Evolutionary conservation across 1,140 invertebrate species (phyloP).

Genomic region (Heliothis subflexa): DNA sequence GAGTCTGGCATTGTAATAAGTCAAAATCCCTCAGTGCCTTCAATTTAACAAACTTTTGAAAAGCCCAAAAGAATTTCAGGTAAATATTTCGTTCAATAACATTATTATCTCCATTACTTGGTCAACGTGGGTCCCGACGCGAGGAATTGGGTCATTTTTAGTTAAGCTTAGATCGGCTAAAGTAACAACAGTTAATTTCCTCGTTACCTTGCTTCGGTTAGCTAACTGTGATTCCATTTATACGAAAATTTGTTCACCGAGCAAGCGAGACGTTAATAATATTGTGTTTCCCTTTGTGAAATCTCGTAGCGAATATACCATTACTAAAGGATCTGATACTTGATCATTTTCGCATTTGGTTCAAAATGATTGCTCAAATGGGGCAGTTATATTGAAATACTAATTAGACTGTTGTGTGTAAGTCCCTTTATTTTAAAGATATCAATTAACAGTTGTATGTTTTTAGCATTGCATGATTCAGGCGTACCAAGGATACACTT

Average conservation of each 20-base stretch:
- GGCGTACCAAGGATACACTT: too few species aligned
- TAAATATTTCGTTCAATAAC: slow-evolving; percentile 9
- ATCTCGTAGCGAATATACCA: too few species aligned
- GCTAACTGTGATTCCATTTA: neutral
- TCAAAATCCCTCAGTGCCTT: neutral
- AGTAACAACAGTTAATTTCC: slow-evolving; percentile 16
- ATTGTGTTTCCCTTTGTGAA: neutral
- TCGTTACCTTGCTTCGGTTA: slow-evolving; percentile 1
- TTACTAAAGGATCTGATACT: too few species aligned
- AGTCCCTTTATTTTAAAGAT: too few species aligned
- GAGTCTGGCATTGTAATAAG: neutral
- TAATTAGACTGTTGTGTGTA: too few species aligned
- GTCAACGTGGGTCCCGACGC: neutral
- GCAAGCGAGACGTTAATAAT: neutral
- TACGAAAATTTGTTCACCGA: slow-evolving; percentile 8
- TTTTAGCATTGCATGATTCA: too few species aligned
- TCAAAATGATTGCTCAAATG: too few species aligned
- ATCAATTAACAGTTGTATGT: too few species aligned
- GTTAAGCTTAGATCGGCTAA: slow-evolving; percentile 22
- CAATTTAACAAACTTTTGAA: slow-evolving; percentile 5
- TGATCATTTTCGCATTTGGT: too few species aligned
- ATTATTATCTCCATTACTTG: slow-evolving; percentile 17
- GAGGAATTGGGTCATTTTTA: slow-evolving; percentile 17
- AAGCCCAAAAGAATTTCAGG: neutral
- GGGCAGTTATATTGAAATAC: too few species aligned